A percentile compares a stretch with the other conserved stretches of the same genome.
phyloP scores from a whole-genome alignment of 2,113 vertebrate genomes.

The Melanostigma gelatinosum region DNA sequence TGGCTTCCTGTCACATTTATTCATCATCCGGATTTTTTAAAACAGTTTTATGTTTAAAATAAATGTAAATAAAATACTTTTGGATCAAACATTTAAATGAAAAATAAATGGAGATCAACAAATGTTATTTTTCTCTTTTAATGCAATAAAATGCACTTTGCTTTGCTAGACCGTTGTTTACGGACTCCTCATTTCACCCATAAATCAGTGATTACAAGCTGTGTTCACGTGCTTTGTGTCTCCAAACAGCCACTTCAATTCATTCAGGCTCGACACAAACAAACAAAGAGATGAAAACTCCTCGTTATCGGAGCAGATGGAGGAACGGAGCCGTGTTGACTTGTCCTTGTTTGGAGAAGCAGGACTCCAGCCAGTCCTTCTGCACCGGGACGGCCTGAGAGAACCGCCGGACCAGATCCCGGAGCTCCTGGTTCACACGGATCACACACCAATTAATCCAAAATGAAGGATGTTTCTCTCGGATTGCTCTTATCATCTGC shows the following conservation, averaged over 20 bases:
- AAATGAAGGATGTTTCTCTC: no score
- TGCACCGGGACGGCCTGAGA: constrained; percentile 70
- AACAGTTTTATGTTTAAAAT: no score
- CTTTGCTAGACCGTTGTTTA: no score
- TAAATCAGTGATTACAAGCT: no score
- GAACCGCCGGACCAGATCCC: constrained; percentile 66
- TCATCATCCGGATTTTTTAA: no score
- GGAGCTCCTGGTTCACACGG: constrained; percentile 75
- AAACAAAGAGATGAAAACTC: background rate
- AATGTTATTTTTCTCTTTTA: background rate
- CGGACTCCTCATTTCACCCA: no score
- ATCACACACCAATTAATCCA: no score
- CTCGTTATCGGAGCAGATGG: constrained; percentile 41
- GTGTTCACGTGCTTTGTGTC: no score
- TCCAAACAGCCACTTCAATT: background rate
- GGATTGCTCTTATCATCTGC: no score
- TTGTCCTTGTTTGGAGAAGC: constrained; percentile 79
- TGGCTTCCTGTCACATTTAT: no score
- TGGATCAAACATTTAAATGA: background rate
- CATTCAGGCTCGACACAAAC: background rate
- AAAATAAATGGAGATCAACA: background rate
- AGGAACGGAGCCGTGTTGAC: constrained; percentile 63
- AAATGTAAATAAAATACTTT: background rate
- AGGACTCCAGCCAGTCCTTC: constrained; percentile 82
- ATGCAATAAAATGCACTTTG: background rate